A percentile compares a stretch with the other conserved stretches of the same genome.
Conservation (phyloP, 2,113 vertebrate genomes). For the Silurus asotus region DNA sequence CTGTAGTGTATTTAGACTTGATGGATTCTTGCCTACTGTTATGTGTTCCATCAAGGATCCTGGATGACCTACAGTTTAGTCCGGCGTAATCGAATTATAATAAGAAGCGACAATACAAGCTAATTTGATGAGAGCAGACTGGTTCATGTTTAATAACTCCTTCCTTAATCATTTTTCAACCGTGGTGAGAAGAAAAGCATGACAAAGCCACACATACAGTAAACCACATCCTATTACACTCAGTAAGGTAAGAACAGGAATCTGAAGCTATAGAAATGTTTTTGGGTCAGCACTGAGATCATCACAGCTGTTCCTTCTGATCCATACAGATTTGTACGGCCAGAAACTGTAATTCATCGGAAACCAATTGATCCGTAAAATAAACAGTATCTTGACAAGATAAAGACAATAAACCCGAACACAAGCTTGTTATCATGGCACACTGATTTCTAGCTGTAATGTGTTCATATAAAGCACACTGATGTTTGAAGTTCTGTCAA, state of each 20-base stretch:
- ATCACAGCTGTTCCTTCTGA: background rate
- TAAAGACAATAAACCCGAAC: background rate
- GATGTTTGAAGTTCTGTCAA: background rate
- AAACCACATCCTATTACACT: background rate
- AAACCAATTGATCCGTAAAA: background rate
- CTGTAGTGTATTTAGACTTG: background rate
- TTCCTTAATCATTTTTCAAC: background rate
- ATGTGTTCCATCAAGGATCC: background rate
- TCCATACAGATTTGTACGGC: background rate
- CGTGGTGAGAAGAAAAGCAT: background rate
- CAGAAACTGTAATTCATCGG: background rate
- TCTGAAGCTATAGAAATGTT: background rate
- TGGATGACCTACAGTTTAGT: background rate
- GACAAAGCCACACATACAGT: background rate
- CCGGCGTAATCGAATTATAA: background rate
- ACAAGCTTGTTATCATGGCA: background rate
- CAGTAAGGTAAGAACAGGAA: background rate
- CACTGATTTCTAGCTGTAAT: background rate
- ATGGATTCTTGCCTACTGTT: background rate
- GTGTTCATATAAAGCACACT: slow-evolving; percentile 1
- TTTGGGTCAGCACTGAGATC: background rate
- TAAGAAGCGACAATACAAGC: background rate
- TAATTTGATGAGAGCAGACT: background rate
- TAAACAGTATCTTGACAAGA: background rate
- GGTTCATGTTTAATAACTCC: background rate